phyloP scores from a whole-genome alignment of 2,113 vertebrate genomes.

The Hippocampus comes region DNA sequence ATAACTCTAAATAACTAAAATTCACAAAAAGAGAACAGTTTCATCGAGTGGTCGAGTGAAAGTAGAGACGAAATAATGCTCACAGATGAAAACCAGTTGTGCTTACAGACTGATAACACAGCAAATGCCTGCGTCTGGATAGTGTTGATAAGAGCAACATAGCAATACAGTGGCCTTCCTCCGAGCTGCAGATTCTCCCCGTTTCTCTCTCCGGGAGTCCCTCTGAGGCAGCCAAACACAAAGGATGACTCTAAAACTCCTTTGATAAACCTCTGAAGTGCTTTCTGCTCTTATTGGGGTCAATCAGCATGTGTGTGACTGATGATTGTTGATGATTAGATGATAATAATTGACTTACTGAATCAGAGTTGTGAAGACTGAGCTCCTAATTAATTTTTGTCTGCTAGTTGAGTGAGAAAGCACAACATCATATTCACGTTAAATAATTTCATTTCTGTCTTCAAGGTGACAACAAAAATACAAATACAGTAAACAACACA shows the following conservation, averaged over 20 bases:
- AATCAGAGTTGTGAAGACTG: not conserved
- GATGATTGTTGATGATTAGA: slow-evolving; percentile 9
- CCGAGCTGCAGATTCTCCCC: slow-evolving; percentile 25
- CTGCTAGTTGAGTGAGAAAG: not conserved
- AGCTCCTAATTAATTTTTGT: not conserved
- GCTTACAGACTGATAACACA: slow-evolving; percentile 43
- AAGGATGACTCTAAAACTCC: slow-evolving; percentile 21
- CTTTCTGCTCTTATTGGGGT: slow-evolving; percentile 2
- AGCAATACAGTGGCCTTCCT: slow-evolving; percentile 66
- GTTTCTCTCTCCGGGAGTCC: slow-evolving; percentile 47
- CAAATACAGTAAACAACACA: not conserved
- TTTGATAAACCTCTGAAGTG: slow-evolving; percentile 21
- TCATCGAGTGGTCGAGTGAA: slow-evolving; percentile 10
- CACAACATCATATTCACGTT: not conserved
- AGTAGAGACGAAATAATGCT: slow-evolving; percentile 17
- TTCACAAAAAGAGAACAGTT: not conserved
- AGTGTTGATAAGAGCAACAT: slow-evolving; percentile 55
- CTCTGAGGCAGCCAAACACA: slow-evolving; percentile 18
- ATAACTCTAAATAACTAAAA: not conserved
- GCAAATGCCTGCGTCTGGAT: slow-evolving; percentile 50
- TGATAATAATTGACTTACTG: not conserved
- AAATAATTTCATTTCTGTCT: not conserved
- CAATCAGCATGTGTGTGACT: not conserved
- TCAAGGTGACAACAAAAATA: not conserved
- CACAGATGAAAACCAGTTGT: slow-evolving; percentile 28